These are phyloP conservation scores for Penaeus chinensis DNA, from an alignment of 1,140 invertebrate species.

Conservation along the genomic window DNA sequence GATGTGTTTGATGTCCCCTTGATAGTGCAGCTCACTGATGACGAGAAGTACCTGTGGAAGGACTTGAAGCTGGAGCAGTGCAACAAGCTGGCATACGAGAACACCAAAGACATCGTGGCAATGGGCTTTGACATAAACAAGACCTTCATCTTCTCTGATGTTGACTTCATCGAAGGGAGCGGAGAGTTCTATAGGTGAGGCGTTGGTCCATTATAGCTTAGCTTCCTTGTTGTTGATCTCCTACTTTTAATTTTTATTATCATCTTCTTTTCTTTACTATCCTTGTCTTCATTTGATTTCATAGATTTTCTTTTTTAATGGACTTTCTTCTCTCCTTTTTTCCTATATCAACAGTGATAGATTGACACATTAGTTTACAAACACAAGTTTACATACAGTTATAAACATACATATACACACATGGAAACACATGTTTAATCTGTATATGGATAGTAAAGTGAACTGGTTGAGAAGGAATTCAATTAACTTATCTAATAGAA, in stretches of 20 bases:
- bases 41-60: constrained; percentile 99
- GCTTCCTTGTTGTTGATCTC: neutral
- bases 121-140: constrained; percentile 96
- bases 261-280: neutral
- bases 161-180: constrained; percentile 91
- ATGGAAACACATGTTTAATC: too few relatives aligned
- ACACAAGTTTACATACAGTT: too few relatives aligned
- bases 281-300: neutral
- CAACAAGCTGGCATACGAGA: constrained; percentile 85
- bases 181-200: constrained; percentile 72
- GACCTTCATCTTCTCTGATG: constrained; percentile 97
- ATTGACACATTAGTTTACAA: too few relatives aligned
- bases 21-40: constrained; percentile 97
- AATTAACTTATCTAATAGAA: too few relatives aligned
- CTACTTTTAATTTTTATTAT: neutral
- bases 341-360: too few relatives aligned
- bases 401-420: too few relatives aligned
- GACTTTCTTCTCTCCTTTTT: too few relatives aligned
- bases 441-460: too few relatives aligned
- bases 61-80: constrained; percentile 92
- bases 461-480: too few relatives aligned
- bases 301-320: too few relatives aligned
- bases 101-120: constrained; percentile 98
- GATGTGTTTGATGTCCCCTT: constrained; percentile 97
- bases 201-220: neutral